These are phyloP conservation scores for Eupithecia tripunctaria DNA, from an alignment of 2,888 invertebrate genomes.

Conservation along the genomic window DNA sequence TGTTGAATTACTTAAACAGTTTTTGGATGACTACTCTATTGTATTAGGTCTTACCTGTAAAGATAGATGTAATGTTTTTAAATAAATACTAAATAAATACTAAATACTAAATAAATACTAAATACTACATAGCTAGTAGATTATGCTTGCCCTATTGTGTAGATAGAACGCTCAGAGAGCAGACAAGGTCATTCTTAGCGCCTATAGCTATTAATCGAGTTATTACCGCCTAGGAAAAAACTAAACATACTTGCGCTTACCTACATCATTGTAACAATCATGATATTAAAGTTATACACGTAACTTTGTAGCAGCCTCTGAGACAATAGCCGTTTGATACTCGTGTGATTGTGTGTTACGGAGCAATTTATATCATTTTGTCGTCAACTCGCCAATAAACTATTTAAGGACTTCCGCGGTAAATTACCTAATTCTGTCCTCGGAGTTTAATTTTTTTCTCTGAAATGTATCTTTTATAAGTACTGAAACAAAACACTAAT, in stretches of 20 bases:
- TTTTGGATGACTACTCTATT: no score
- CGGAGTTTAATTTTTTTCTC: no score
- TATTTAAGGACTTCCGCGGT: neutral
- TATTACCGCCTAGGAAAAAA: conserved; percentile 8
- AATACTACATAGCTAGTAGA: neutral
- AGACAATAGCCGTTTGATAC: conserved; percentile 25
- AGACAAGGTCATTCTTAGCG: conserved; percentile 3
- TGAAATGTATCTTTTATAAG: no score
- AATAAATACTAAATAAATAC: no score
- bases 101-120: no score
- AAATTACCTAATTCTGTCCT: no score
- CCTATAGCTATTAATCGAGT: neutral
- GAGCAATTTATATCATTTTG: conserved; percentile 33
- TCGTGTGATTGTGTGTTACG: conserved; percentile 23
- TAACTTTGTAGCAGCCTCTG: neutral
- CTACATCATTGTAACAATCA: neutral
- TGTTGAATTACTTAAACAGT: no score
- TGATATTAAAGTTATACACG: neutral
- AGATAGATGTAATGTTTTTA: no score
- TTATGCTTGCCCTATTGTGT: neutral
- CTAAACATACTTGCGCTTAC: neutral
- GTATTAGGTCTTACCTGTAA: no score
- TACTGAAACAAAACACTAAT: no score
- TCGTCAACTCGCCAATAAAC: conserved; percentile 26
- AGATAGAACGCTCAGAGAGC: neutral